Conservation (phyloP, 1,140 invertebrate species). For the Hirudo medicinalis region DNA sequence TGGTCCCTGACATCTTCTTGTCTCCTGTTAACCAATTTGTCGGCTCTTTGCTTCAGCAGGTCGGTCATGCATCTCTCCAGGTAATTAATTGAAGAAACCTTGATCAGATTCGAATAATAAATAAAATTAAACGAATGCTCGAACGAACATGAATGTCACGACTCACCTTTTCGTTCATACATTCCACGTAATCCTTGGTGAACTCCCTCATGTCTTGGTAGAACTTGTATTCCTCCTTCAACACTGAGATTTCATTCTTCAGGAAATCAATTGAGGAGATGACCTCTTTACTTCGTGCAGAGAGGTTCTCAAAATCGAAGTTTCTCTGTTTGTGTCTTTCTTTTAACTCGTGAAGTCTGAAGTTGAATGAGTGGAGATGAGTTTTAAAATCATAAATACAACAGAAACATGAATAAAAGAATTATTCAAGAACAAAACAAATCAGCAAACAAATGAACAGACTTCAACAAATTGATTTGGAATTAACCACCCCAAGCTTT, state of each 20-base stretch:
- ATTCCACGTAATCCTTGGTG: conserved; percentile 89
- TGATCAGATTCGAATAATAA: conserved; percentile 21
- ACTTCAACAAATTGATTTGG: too few relatives aligned
- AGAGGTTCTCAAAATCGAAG: too few relatives aligned
- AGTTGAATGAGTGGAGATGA: too few relatives aligned
- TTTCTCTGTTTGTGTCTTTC: too few relatives aligned
- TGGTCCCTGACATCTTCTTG: conserved; percentile 83
- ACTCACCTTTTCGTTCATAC: conserved; percentile 58
- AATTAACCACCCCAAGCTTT: too few relatives aligned
- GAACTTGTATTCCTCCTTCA: conserved; percentile 67
- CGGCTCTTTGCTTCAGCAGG: conserved; percentile 56
- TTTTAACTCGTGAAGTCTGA: too few relatives aligned
- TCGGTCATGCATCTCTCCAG: conserved; percentile 64
- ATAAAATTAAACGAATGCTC: neutral
- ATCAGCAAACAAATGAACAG: too few relatives aligned
- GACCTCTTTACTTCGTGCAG: too few relatives aligned
- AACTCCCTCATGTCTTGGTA: conserved; percentile 91
- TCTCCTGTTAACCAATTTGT: conserved; percentile 61
- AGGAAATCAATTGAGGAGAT: too few relatives aligned
- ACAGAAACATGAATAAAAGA: too few relatives aligned
- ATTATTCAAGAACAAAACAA: too few relatives aligned
- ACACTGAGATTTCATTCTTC: conserved; percentile 47
- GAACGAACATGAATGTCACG: neutral
- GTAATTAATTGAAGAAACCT: conserved; percentile 61
- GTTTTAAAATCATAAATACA: too few relatives aligned